phyloP scores from a whole-genome alignment of 2,797 vertebrate genomes.

The Leptoclinus maculatus region DNA sequence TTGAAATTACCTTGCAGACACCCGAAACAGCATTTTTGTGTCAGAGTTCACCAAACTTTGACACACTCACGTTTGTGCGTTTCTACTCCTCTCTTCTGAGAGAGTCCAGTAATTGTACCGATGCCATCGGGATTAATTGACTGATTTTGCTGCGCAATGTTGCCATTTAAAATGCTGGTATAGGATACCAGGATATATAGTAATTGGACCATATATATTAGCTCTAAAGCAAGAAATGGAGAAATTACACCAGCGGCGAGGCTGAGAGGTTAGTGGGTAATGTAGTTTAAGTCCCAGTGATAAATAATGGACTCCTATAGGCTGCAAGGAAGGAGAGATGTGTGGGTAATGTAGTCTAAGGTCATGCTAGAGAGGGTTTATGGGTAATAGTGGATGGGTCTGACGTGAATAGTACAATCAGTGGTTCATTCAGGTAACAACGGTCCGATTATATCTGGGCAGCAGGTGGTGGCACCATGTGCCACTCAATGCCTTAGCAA shows the following conservation, averaged over 20 bases:
- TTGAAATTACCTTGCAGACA: not conserved
- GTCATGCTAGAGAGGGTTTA: slow-evolving; percentile 29
- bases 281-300: slow-evolving; percentile 21
- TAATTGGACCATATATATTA: not conserved
- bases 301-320: slow-evolving; percentile 20
- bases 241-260: slow-evolving; percentile 4
- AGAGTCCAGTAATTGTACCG: not conserved
- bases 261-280: slow-evolving; percentile 28
- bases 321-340: slow-evolving; percentile 25
- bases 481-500: not conserved
- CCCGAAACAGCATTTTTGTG: not conserved
- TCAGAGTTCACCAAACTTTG: not conserved
- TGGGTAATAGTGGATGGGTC: slow-evolving; percentile 22
- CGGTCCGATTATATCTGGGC: not conserved
- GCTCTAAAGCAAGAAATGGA: slow-evolving; percentile 1
- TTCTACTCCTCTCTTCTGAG: not conserved
- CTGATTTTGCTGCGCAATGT: not conserved
- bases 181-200: not conserved
- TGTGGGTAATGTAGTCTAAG: slow-evolving; percentile 44
- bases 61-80: not conserved
- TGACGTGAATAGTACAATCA: slow-evolving; percentile 36
- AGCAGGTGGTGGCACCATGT: slow-evolving; percentile 44
- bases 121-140: not conserved
- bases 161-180: not conserved
- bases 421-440: slow-evolving; percentile 42